A percentile compares a stretch with the other conserved stretches of the same genome.
These are phyloP conservation scores for Ictidomys tridecemlineatus DNA, from an alignment of 2,113 vertebrate genomes.

Conservation along the genomic window DNA sequence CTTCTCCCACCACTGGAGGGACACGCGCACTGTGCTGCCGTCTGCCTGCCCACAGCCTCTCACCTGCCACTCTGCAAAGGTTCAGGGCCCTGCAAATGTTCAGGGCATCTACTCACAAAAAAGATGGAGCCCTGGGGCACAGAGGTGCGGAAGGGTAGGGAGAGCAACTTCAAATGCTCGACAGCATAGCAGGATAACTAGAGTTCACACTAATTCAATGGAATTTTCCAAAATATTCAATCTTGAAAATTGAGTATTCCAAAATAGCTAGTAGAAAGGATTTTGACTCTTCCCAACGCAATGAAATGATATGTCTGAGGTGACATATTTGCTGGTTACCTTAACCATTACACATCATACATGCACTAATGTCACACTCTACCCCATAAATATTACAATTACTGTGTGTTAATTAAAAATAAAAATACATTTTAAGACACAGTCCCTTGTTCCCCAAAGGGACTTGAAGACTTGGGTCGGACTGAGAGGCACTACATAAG, in stretches of 20 bases:
- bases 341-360: neutral
- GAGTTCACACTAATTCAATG: neutral
- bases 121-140: neutral
- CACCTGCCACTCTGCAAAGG: neutral
- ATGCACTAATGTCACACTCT: neutral
- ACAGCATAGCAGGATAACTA: no score
- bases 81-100: neutral
- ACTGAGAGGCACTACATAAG: neutral
- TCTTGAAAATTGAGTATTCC: no score
- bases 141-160: neutral
- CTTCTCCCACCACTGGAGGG: neutral
- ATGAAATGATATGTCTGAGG: neutral
- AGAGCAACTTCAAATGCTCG: neutral
- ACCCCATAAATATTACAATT: neutral
- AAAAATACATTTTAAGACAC: neutral
- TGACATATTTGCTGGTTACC: neutral
- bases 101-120: neutral
- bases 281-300: neutral
- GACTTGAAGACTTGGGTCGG: fast-evolving
- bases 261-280: neutral
- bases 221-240: neutral
- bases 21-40: fast-evolving
- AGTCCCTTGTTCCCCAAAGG: no score
- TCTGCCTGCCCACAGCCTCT: neutral
- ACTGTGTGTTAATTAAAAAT: neutral